These are phyloP conservation scores for Panthera leo DNA, from an alignment of 2,113 vertebrate species.

Conservation along the genomic window DNA sequence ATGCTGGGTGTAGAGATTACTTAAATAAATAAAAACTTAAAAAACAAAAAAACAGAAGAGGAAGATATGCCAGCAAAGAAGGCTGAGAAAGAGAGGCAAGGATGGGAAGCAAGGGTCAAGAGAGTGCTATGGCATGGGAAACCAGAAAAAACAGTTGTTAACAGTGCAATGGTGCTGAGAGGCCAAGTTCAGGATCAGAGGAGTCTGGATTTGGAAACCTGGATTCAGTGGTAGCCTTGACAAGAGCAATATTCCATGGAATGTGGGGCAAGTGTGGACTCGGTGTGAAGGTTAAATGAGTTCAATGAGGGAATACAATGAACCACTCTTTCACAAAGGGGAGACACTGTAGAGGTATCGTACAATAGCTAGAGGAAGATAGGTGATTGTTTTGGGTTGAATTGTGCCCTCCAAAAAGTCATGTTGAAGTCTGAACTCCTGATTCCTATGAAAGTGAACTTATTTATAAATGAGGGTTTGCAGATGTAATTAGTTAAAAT, in stretches of 20 bases:
- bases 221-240: neutral
- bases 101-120: neutral
- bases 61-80: neutral
- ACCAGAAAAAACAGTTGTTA: neutral
- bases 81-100: neutral
- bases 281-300: neutral
- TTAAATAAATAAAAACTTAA: neutral
- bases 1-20: neutral
- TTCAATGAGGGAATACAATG: neutral
- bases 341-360: neutral
- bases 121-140: neutral
- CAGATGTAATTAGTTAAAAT: neutral
- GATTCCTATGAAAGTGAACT: neutral
- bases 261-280: neutral
- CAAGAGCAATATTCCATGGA: neutral
- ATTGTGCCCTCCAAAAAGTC: neutral
- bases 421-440: neutral
- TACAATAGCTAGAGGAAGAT: neutral
- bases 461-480: neutral
- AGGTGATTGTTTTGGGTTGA: neutral
- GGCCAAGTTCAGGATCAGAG: neutral
- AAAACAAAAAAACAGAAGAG: neutral
- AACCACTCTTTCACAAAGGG: neutral
- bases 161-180: neutral
- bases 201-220: neutral